Conservation (phyloP, 2,888 invertebrate species). For the Melanargia galathea region DNA sequence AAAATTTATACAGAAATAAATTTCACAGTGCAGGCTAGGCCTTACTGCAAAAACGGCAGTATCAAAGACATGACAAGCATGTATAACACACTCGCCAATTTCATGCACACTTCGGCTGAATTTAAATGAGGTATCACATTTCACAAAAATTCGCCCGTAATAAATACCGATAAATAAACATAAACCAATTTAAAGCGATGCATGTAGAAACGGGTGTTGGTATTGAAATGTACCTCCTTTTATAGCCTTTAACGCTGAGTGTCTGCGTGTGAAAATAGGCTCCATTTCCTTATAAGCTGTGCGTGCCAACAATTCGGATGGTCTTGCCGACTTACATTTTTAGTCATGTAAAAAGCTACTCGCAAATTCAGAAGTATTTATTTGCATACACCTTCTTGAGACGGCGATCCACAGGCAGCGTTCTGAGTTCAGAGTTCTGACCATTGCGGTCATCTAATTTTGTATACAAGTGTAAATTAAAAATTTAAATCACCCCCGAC, state of each 20-base stretch:
- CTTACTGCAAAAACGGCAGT: no score
- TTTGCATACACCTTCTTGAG: neutral
- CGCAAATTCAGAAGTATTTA: neutral
- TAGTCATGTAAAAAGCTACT: constrained; percentile 5
- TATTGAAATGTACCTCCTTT: constrained; percentile 38
- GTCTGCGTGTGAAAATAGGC: constrained; percentile 36
- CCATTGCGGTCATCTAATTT: no score
- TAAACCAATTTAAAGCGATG: constrained; percentile 40
- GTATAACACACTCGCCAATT: neutral
- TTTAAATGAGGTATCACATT: neutral
- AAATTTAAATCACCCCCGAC: no score
- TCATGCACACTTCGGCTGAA: neutral
- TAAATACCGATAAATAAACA: constrained; percentile 41
- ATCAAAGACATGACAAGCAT: no score
- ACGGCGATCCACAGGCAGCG: neutral
- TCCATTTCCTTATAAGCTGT: constrained; percentile 17
- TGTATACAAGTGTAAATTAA: no score
- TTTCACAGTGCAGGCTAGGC: no score
- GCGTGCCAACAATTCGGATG: constrained; percentile 16
- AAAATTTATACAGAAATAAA: no score
- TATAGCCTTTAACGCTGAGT: constrained; percentile 31
- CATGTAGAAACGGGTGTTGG: constrained; percentile 35
- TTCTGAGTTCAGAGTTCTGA: neutral
- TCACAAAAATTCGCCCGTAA: constrained; percentile 10
- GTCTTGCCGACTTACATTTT: constrained; percentile 12